phyloP scores from a whole-genome alignment of 2,888 invertebrate species.

The Lasius platythorax region DNA sequence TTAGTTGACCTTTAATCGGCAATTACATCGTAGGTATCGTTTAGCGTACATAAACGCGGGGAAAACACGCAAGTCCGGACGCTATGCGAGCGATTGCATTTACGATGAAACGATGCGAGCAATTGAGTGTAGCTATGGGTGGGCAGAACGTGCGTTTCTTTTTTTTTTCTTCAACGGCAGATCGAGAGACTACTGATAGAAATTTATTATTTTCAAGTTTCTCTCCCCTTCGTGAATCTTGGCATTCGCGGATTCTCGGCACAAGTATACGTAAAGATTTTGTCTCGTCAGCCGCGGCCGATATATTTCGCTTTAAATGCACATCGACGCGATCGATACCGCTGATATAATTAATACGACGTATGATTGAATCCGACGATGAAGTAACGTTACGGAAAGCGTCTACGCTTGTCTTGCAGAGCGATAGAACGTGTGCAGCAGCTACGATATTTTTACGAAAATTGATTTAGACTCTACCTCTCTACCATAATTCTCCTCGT shows the following conservation, averaged over 20 bases:
- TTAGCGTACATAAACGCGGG: conserved; percentile 24
- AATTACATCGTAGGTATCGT: conserved; percentile 33
- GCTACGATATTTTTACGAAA: conserved; percentile 2
- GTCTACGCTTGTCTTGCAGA: background rate
- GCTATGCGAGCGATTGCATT: background rate
- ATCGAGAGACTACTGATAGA: background rate
- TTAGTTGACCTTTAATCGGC: conserved; percentile 44
- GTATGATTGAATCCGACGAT: background rate
- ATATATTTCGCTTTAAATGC: too few species aligned
- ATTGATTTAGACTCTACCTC: conserved; percentile 14
- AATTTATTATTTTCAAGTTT: background rate
- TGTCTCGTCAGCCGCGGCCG: background rate
- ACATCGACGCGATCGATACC: background rate
- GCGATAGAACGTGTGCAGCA: background rate
- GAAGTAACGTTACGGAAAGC: background rate
- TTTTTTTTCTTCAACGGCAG: background rate
- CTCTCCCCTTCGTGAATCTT: background rate
- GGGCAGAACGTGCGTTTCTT: background rate
- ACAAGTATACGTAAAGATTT: background rate
- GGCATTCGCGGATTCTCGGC: background rate
- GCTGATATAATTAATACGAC: conserved; percentile 9
- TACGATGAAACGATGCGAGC: background rate
- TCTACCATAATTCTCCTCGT: conserved; percentile 15
- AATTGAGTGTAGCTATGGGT: background rate
- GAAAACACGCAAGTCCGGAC: background rate